Evolutionary conservation across 2,113 vertebrate genomes (phyloP), one percentile per base, ranked within the genome.

Genomic region (Tachycineta bicolor): DNA sequence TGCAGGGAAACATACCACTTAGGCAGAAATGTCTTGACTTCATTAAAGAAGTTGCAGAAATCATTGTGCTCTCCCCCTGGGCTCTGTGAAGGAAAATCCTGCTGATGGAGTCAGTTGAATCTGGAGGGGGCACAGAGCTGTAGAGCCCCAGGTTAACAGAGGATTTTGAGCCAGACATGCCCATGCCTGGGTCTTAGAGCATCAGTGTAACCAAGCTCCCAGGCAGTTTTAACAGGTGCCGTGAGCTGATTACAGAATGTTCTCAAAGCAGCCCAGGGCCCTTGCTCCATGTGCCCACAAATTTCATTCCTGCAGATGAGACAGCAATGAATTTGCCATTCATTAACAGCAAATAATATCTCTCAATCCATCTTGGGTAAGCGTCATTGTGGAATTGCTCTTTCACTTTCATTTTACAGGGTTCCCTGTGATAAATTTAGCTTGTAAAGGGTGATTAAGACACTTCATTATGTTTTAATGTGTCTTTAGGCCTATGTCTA

Each of bases 401-500:
- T 95, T 96, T 96, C 84, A 80, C 81, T 96, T 97, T 93, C 83
- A 87, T 88, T 96, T 97, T 96, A 87, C 85, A 87, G 93, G 91
- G 80, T 76, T 97, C 77, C 34, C 83, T 75, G 87, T 95, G 80
- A 97, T 94, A 96, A 97, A 97, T 97, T 94, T 77, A 94, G 84
- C 94, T 96, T 89, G 87, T 93, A 96, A 96, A 94, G 70, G 74
- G 93, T 96, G 93, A 96, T 97, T 97, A 97, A 97, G 96, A 91
- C 78, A 97, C 95, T 96, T 96, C 87, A 96, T 97, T 97, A 95
- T 91, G 87, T 94, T 97, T 97, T 96, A 97, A 96, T 97, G 67
- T 93, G 87, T 96, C 96, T 97, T 96, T 92, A 94, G 95, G 94
- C 80, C 87, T 95, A 47, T 83, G 70, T 85, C 91, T 96, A 81